Evolutionary conservation across 2,888 invertebrate species (phyloP), one percentile per base, ranked within the genome.

Genomic region (Nasonovia ribisnigri): DNA sequence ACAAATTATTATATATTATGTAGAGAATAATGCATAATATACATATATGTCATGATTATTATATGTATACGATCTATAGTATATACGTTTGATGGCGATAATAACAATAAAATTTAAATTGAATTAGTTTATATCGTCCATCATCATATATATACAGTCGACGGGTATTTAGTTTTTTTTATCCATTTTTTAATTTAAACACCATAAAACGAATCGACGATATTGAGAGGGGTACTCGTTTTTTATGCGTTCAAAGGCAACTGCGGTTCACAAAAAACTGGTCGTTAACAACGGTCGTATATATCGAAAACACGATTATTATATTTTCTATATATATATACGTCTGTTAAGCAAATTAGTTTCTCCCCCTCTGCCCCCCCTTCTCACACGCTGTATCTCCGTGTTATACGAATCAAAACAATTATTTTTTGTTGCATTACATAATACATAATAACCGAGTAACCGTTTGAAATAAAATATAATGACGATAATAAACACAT

Each of bases 31-130:
- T 29, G 46, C 46, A 43, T 43, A 29, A 43, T 43, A 29, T 86
- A 84, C 42, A 42, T 88, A 16, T 54, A 24, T 51, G 48, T 46
- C 87, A n/a, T n/a, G 3, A 26, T 84, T 16, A 36, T 84, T 6
- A 42, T 67, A 54, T 36, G 88, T 88, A 51, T 87, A 54, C 29
- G 11, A 42, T 51, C 42, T 48, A 42, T 29, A 36, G 54, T 88
- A 88, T 89, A 24, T 57, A 54, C 88, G 87, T 92, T 87, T 84
- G 46, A 29, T 54, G 77, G 51, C 42, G 77, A 92, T 88, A 77
- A 92, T 88, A 92, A 92, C 92, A 88, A 92, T 92, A 92, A 92
- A 92, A 92, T 92, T 88, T 92, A 92, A 92, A 92, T 92, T 92
- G 88, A 92, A 92, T 92, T 92, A 92, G 88, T 92, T 92, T 92